A percentile compares a stretch with the other conserved stretches of the same genome.
These are phyloP conservation scores for Typhlichthys eigenmanni DNA, from an alignment of 2,797 vertebrate species.

Conservation along the genomic window DNA sequence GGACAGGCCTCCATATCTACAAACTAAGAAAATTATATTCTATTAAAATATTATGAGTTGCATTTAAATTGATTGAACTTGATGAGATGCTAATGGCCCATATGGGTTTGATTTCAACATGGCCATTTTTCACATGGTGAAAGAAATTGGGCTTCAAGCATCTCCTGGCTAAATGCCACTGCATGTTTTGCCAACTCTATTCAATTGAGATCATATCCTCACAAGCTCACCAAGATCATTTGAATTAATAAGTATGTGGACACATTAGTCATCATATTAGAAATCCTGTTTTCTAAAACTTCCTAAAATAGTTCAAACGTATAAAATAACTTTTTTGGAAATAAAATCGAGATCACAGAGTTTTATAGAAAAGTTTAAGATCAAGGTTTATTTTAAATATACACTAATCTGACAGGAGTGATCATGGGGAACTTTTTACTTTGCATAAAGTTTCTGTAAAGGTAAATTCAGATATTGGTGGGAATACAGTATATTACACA, in stretches of 20 bases:
- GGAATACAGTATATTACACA: constrained; percentile 20
- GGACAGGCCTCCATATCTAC: background rate
- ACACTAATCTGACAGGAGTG: constrained; percentile 21
- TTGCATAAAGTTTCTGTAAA: constrained; percentile 35
- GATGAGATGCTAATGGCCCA: too few relatives aligned
- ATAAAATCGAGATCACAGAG: constrained; percentile 7
- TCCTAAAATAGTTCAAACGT: too few relatives aligned
- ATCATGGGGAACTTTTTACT: constrained; percentile 14
- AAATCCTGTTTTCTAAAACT: too few relatives aligned
- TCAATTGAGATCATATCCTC: too few relatives aligned
- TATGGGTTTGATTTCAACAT: too few relatives aligned
- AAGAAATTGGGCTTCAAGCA: too few relatives aligned
- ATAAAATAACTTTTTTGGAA: too few relatives aligned
- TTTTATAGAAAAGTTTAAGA: constrained; percentile 49
- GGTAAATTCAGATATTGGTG: constrained; percentile 13
- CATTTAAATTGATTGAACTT: too few relatives aligned
- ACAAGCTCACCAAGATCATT: background rate
- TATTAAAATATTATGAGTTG: background rate
- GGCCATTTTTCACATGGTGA: too few relatives aligned
- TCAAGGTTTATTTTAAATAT: constrained; percentile 65
- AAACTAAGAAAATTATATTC: background rate
- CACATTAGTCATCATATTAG: too few relatives aligned
- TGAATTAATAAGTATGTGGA: background rate
- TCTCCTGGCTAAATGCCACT: too few relatives aligned
- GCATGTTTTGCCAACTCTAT: too few relatives aligned